These are phyloP conservation scores for Capitella teleta DNA, from an alignment of 1,140 invertebrate species.

Conservation along the genomic window DNA sequence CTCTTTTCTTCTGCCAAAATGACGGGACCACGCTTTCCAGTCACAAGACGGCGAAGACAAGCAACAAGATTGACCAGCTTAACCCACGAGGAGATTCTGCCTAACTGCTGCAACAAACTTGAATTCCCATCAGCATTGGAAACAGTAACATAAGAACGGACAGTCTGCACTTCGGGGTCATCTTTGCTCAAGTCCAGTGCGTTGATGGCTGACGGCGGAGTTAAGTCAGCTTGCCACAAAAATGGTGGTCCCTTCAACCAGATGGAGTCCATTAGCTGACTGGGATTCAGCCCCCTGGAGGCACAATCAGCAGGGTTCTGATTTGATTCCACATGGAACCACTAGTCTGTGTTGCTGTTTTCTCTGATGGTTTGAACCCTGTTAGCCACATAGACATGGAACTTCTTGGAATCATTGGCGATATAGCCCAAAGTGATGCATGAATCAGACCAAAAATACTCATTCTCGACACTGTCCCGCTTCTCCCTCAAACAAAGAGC, in stretches of 20 bases:
- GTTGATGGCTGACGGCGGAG: too few relatives aligned
- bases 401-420: conserved; percentile 4
- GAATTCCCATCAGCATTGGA: too few relatives aligned
- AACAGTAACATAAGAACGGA: too few relatives aligned
- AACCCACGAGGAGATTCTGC: too few relatives aligned
- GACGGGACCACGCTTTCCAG: too few relatives aligned
- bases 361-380: conserved; percentile 1
- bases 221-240: conserved; percentile 15
- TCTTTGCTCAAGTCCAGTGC: too few relatives aligned
- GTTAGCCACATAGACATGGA: conserved; percentile 12
- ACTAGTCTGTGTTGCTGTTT: not conserved
- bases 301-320: conserved; percentile 9
- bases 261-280: not conserved
- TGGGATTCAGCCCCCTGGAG: not conserved
- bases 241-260: conserved; percentile 11
- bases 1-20: too few relatives aligned
- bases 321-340: not conserved
- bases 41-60: too few relatives aligned
- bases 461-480: conserved; percentile 11
- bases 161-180: too few relatives aligned
- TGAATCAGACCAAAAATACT: conserved; percentile 1
- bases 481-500: not conserved
- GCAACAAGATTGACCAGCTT: too few relatives aligned
- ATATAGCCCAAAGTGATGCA: conserved; percentile 12
- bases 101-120: too few relatives aligned